Conservation (phyloP, 2,888 invertebrate genomes). For the Hartigia nigra region DNA sequence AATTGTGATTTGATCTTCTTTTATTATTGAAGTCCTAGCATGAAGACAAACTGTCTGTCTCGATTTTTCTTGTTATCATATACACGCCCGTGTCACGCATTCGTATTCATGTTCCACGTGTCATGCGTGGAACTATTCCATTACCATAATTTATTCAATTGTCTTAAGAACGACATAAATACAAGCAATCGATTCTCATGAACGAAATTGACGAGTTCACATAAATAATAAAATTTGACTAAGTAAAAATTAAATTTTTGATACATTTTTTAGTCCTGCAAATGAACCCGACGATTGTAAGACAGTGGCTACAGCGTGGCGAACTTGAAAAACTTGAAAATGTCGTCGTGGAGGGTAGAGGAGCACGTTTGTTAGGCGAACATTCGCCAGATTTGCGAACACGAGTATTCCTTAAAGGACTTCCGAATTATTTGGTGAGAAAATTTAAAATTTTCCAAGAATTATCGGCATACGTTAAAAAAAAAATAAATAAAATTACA, state of each 20-base stretch:
- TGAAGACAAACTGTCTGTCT: not conserved
- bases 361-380: slow-evolving; percentile 74
- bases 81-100: not conserved
- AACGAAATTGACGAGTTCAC: too few species aligned
- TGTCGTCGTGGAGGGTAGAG: slow-evolving; percentile 77
- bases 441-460: not conserved
- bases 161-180: too few species aligned
- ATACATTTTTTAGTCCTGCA: slow-evolving; percentile 63
- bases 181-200: too few species aligned
- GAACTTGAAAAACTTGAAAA: slow-evolving; percentile 76
- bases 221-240: not conserved
- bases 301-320: slow-evolving; percentile 71
- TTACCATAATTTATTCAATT: too few species aligned
- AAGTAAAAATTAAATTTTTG: not conserved
- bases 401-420: slow-evolving; percentile 73
- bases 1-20: not conserved
- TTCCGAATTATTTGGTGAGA: slow-evolving; percentile 77
- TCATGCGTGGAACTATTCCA: too few species aligned
- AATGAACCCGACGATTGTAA: slow-evolving; percentile 69
- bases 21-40: not conserved
- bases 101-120: too few species aligned
- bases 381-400: slow-evolving; percentile 73
- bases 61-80: not conserved
- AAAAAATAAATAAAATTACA: not conserved
- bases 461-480: not conserved